phyloP scores from a whole-genome alignment of 2,888 invertebrate species.

The Galerucella nymphaeae region DNA sequence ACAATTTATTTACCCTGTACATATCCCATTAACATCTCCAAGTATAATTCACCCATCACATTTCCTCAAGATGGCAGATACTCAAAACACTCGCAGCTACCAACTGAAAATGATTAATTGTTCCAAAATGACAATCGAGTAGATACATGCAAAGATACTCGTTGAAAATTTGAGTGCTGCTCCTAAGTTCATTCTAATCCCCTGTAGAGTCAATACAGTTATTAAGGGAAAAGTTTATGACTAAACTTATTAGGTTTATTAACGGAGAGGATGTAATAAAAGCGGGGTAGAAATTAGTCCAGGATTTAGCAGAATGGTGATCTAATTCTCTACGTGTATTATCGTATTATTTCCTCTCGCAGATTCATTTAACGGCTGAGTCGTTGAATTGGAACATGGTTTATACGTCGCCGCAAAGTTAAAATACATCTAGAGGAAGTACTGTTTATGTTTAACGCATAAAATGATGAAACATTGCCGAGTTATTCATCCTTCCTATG shows the following conservation, averaged over 20 bases:
- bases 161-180: constrained; percentile 24
- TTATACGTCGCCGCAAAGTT: not conserved
- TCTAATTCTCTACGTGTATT: constrained; percentile 26
- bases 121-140: constrained; percentile 11
- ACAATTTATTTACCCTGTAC: too few species aligned
- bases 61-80: not conserved
- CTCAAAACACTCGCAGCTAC: not conserved
- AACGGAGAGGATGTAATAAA: constrained; percentile 33
- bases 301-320: constrained; percentile 28
- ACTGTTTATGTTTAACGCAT: not conserved
- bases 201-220: constrained; percentile 34
- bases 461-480: not conserved
- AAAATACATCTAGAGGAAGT: constrained; percentile 15
- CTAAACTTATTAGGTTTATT: constrained; percentile 36
- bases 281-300: constrained; percentile 32
- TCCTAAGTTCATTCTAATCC: constrained; percentile 25
- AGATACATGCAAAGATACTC: constrained; percentile 11
- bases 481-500: too few species aligned
- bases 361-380: constrained; percentile 2
- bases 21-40: not conserved
- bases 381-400: not conserved
- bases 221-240: constrained; percentile 34
- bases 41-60: not conserved
- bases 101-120: constrained; percentile 8
- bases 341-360: constrained; percentile 20